Evolutionary conservation across 2,888 invertebrate genomes (phyloP), one percentile per base, ranked within the genome.

Genomic region (Pimpla rufipes): DNA sequence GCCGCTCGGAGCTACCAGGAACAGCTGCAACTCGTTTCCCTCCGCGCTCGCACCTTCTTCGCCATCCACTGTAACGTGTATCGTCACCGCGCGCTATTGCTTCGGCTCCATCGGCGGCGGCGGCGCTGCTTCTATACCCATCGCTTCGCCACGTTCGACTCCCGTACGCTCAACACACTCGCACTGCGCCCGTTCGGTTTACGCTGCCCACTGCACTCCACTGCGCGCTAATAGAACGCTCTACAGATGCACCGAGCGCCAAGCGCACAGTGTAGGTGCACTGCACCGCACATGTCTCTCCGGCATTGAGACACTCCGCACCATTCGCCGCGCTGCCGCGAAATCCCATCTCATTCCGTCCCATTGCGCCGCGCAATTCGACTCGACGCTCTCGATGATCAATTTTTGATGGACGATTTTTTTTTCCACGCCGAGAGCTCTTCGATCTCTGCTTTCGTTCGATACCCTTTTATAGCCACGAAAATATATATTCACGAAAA

Each of bases 1-100:
- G 77, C 67, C 67, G 18, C 68, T 79, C 40, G 45, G 16, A 16
- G 67, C 82, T 45, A 67, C 64, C 79, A 55, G 29, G 74, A 82
- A 82, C 82, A 82, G 82, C 82, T 82, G 82, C 82, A 75, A 70
- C 70, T 82, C 82, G 79, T 75, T 82, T 79, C 64, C 79, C 75
- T 57, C 68, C 23, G 1, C 64, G 37, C 47, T 57, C 40, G 67
- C 76, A 57, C 67, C 67, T 76, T 67, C 66, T 76, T 45, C 55
- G 11, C 11, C 62, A 29, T 71, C 45, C 45, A 55, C 75, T 64
- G n/a, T 52, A 66, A 70, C 42, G 21, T 50, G 67, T 13, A 55
- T 7, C 29, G 47, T 50, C 13, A 73, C 29, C n/a, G n/a, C 40
- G 16, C 18, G 45, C 67, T 70, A 70, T 71, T 35, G 59, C 71